Evolutionary conservation across 2,113 vertebrate species (phyloP).

Genomic region (Channa maculata): DNA sequence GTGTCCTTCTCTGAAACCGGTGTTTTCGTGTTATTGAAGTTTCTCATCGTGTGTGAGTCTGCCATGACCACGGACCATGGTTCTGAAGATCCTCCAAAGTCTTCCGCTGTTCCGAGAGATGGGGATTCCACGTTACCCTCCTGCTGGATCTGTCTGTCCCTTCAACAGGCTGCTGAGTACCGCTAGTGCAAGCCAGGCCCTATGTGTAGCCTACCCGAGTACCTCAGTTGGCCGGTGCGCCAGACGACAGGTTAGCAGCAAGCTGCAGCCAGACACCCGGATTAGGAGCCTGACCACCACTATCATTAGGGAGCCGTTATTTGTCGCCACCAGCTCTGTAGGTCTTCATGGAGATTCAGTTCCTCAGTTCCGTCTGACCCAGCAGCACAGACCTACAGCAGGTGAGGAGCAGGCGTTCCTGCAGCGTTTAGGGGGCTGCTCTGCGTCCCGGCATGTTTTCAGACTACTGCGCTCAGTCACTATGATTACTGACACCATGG

Average conservation of each 20-base stretch:
- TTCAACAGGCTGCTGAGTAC: conserved; percentile 5
- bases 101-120: conserved; percentile 43
- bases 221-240: conserved; percentile 37
- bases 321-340: conserved; percentile 63
- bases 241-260: conserved; percentile 28
- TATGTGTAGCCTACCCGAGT: conserved; percentile 39
- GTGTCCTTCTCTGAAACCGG: fast-evolving
- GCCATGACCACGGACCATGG: conserved; percentile 60
- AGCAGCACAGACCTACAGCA: conserved; percentile 54
- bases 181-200: background rate
- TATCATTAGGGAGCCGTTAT: conserved; percentile 64
- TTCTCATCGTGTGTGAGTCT: too few species aligned
- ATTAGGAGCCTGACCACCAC: conserved; percentile 69
- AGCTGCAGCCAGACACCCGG: conserved; percentile 30
- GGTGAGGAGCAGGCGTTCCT: conserved; percentile 77
- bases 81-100: conserved; percentile 68
- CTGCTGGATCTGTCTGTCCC: background rate
- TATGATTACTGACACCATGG: conserved; percentile 82
- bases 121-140: conserved; percentile 22
- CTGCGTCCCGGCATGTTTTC: conserved; percentile 84
- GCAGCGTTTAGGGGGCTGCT: conserved; percentile 69
- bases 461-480: conserved; percentile 77
- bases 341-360: conserved; percentile 62
- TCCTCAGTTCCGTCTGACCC: conserved; percentile 58
- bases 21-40: too few species aligned